Percentiles rank a stretch among this genome's conserved stretches.
Conservation (phyloP, 2,888 invertebrate species). For the Boloria selene region DNA sequence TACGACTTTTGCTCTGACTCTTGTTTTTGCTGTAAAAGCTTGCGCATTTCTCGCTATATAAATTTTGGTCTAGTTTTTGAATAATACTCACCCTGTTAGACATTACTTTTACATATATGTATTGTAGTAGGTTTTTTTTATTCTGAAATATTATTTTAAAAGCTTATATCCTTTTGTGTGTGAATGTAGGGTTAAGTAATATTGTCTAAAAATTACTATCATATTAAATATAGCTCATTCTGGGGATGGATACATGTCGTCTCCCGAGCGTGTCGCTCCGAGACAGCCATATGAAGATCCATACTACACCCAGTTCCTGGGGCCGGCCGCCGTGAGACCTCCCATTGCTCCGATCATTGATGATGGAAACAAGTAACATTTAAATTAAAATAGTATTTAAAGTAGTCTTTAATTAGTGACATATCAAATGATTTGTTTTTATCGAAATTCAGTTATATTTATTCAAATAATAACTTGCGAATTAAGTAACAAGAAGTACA, state of each 20-base stretch:
- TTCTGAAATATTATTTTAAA: too few species aligned
- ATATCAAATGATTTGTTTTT: neutral
- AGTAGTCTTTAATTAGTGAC: neutral
- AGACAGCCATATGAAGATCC: slow-evolving; percentile 92
- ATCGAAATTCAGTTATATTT: neutral
- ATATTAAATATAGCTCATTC: slow-evolving; percentile 53
- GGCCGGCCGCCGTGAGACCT: slow-evolving; percentile 84
- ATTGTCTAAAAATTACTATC: neutral
- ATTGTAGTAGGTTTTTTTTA: too few species aligned
- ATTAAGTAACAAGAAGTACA: neutral
- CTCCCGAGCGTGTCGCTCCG: slow-evolving; percentile 89
- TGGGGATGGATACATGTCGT: slow-evolving; percentile 90
- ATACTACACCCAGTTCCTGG: slow-evolving; percentile 90
- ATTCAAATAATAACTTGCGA: neutral
- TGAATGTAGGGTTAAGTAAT: neutral
- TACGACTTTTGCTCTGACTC: too few species aligned
- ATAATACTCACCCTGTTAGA: too few species aligned
- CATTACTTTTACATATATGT: too few species aligned
- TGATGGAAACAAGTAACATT: slow-evolving; percentile 89
- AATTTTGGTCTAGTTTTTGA: too few species aligned
- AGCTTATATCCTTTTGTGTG: neutral
- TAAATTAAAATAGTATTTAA: neutral
- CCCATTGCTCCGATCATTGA: slow-evolving; percentile 95
- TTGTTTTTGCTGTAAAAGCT: too few species aligned
- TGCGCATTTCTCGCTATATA: too few species aligned